Evolutionary conservation across 1,140 invertebrate genomes (phyloP).

Genomic region (Archegozetes longisetosus): DNA sequence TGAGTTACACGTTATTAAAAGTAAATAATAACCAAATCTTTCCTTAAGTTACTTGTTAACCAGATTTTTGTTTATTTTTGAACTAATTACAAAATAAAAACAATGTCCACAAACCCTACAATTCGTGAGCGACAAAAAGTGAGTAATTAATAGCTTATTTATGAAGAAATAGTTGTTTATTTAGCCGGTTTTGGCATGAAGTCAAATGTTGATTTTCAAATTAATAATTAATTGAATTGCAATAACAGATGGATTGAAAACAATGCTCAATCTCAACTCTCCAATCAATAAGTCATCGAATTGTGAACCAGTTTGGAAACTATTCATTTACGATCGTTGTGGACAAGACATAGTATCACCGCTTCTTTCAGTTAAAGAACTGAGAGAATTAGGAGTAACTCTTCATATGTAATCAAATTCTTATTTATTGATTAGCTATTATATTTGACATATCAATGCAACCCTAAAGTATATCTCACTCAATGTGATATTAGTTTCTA

Average conservation of each 20-base stretch:
- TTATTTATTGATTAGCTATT: slow-evolving; percentile 5
- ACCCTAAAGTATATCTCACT: too few relatives aligned
- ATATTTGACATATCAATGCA: too few relatives aligned
- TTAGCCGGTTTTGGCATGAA: background rate
- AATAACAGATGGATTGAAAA: slow-evolving; percentile 11
- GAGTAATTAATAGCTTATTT: background rate
- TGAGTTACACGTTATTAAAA: too few relatives aligned
- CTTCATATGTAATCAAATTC: slow-evolving; percentile 65
- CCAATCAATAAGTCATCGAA: slow-evolving; percentile 4
- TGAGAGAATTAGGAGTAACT: slow-evolving; percentile 88
- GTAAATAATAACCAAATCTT: too few relatives aligned
- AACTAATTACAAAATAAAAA: too few relatives aligned
- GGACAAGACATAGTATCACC: slow-evolving; percentile 98
- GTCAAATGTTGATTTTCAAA: background rate
- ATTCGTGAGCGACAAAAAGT: background rate
- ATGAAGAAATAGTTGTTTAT: too few relatives aligned
- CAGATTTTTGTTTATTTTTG: too few relatives aligned
- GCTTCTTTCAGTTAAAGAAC: slow-evolving; percentile 83
- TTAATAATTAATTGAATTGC: background rate
- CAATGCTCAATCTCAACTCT: slow-evolving; percentile 20
- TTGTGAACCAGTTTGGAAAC: slow-evolving; percentile 25
- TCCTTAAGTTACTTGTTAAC: too few relatives aligned
- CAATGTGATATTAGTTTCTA: too few relatives aligned
- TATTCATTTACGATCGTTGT: slow-evolving; percentile 84
- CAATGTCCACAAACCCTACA: background rate